These are phyloP conservation scores for Cricetomys ansorgei DNA, from an alignment of 2,113 vertebrate species.

Conservation along the genomic window DNA sequence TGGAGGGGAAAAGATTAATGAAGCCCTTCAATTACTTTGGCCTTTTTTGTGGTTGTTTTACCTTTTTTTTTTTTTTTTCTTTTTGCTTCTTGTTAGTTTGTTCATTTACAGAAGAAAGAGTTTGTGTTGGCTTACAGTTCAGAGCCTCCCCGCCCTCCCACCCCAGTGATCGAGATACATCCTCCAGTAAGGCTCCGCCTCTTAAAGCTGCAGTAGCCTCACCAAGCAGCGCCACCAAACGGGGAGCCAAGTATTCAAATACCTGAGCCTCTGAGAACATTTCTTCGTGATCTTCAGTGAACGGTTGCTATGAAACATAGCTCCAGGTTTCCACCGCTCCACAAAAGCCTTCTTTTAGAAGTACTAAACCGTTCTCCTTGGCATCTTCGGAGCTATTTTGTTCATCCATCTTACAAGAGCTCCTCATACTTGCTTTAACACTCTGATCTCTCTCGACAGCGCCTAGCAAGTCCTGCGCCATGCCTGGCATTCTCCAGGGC, in stretches of 20 bases:
- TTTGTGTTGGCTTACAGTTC: not conserved
- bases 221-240: not conserved
- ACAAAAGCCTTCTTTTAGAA: not conserved
- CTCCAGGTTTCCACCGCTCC: not conserved
- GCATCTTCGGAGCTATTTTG: not conserved
- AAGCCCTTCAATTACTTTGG: not conserved
- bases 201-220: not conserved
- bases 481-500: not conserved
- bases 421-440: not conserved
- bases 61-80: not conserved
- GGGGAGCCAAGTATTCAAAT: not conserved
- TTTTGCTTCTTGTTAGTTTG: too few species aligned
- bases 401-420: not conserved
- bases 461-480: not conserved
- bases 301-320: constrained; percentile 19
- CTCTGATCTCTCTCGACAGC: not conserved
- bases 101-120: not conserved
- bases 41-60: not conserved
- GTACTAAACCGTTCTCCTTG: not conserved
- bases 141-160: not conserved
- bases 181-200: not conserved
- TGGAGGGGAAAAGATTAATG: not conserved
- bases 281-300: constrained; percentile 33
- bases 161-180: not conserved
- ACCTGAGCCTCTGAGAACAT: not conserved